A percentile compares a stretch with the other conserved stretches of the same genome.
phyloP scores from a whole-genome alignment of 1,140 invertebrate genomes.

The Pomacea maculata region DNA sequence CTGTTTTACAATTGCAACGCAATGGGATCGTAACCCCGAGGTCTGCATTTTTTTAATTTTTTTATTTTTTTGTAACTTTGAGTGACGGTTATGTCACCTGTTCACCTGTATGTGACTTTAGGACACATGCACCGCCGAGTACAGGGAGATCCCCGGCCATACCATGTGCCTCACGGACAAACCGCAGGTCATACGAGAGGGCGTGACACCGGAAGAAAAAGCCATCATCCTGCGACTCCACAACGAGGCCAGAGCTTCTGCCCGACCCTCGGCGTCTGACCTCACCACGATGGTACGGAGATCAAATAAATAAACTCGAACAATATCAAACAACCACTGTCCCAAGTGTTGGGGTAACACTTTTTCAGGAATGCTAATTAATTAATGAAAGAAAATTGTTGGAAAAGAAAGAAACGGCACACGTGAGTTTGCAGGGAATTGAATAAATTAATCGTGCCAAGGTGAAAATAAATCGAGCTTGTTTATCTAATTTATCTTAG shows the following conservation, averaged over 20 bases:
- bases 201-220: conserved; percentile 33
- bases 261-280: conserved; percentile 42
- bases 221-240: conserved; percentile 36
- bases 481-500: no score
- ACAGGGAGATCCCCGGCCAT: conserved; percentile 35
- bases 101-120: conserved; percentile 7
- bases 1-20: background rate
- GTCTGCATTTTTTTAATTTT: background rate
- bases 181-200: conserved; percentile 28
- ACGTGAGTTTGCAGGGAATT: background rate
- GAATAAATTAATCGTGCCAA: no score
- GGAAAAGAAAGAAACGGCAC: background rate
- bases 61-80: background rate
- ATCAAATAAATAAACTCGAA: background rate
- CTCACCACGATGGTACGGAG: conserved; percentile 40
- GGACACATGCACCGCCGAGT: conserved; percentile 42
- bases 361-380: no score
- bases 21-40: background rate
- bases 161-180: conserved; percentile 48
- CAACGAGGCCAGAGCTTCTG: conserved; percentile 36
- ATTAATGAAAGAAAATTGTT: background rate
- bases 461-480: no score
- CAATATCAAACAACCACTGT: background rate
- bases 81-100: no score
- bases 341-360: no score